A percentile compares a stretch with the other conserved stretches of the same genome.
Evolutionary conservation across 1,140 invertebrate genomes (phyloP).

Genomic region (Drosophila ogumai): DNA sequence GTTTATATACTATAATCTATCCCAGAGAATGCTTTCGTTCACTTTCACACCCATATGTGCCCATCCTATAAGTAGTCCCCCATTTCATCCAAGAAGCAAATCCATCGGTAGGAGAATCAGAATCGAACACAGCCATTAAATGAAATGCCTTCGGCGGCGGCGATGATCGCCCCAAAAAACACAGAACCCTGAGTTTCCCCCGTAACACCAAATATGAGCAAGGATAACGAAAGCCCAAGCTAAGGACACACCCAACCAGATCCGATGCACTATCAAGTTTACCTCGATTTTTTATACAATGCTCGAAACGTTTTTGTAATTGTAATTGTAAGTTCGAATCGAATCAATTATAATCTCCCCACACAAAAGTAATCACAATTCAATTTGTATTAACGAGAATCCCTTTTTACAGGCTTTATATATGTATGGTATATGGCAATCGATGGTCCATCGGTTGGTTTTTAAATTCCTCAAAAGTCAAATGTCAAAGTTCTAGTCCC

Average conservation of each 20-base stretch:
- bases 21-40: slow-evolving; percentile 20
- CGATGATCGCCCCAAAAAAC: slow-evolving; percentile 21
- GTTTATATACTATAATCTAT: slow-evolving; percentile 16
- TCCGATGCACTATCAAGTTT: slow-evolving; percentile 78
- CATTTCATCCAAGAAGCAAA: slow-evolving; percentile 17
- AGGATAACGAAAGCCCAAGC: slow-evolving; percentile 18
- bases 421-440: slow-evolving; percentile 40
- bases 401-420: slow-evolving; percentile 80
- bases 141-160: slow-evolving; percentile 46
- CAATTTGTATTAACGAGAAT: slow-evolving; percentile 56
- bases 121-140: slow-evolving; percentile 46
- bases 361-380: slow-evolving; percentile 26
- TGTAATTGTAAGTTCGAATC: slow-evolving; percentile 70
- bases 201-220: slow-evolving; percentile 32
- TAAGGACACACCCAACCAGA: slow-evolving; percentile 42
- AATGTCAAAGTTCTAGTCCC: slow-evolving; percentile 62
- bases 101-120: slow-evolving; percentile 18
- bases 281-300: slow-evolving; percentile 78
- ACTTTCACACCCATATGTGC: slow-evolving; percentile 15
- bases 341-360: slow-evolving; percentile 42
- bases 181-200: slow-evolving; percentile 47
- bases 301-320: slow-evolving; percentile 74
- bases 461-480: slow-evolving; percentile 53
- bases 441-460: slow-evolving; percentile 64
- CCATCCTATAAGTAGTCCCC: slow-evolving; percentile 41